These are phyloP conservation scores for Ailurus styani DNA, from an alignment of 2,113 vertebrate species.

Conservation along the genomic window DNA sequence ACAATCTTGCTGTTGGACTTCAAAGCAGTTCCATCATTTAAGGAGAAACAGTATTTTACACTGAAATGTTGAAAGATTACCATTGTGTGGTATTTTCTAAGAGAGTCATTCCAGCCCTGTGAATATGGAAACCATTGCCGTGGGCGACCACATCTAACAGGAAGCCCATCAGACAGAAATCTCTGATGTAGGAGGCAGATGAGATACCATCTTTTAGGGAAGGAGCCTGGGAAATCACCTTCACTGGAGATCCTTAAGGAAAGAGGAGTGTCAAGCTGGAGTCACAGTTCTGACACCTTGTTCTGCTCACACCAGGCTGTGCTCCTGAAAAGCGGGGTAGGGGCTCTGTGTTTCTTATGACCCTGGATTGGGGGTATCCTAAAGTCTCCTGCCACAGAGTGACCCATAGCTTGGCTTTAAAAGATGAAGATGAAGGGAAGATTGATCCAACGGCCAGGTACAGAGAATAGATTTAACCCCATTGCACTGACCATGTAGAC, in stretches of 20 bases:
- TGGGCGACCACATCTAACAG: not conserved
- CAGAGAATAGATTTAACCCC: not conserved
- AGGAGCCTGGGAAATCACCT: not conserved
- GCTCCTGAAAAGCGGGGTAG: rapidly evolving
- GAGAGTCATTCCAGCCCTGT: not conserved
- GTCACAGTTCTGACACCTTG: not conserved
- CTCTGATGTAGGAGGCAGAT: not conserved
- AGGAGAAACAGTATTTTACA: not conserved
- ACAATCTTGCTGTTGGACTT: not conserved
- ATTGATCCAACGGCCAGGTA: not conserved
- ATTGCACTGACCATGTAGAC: not conserved
- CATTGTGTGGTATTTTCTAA: not conserved
- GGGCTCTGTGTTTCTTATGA: not conserved
- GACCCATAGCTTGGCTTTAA: not conserved
- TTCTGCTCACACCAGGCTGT: not conserved
- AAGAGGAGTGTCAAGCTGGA: not conserved
- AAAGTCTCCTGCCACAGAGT: not conserved
- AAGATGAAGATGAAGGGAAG: not conserved
- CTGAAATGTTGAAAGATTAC: not conserved
- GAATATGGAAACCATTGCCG: not conserved
- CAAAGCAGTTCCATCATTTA: not conserved
- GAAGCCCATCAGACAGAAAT: not conserved
- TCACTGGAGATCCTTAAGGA: not conserved
- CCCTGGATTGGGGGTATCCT: not conserved
- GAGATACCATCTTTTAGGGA: not conserved